A percentile compares a stretch with the other conserved stretches of the same genome.
These are phyloP conservation scores for Sinonovacula constricta DNA, from an alignment of 1,140 invertebrate genomes.

Conservation along the genomic window DNA sequence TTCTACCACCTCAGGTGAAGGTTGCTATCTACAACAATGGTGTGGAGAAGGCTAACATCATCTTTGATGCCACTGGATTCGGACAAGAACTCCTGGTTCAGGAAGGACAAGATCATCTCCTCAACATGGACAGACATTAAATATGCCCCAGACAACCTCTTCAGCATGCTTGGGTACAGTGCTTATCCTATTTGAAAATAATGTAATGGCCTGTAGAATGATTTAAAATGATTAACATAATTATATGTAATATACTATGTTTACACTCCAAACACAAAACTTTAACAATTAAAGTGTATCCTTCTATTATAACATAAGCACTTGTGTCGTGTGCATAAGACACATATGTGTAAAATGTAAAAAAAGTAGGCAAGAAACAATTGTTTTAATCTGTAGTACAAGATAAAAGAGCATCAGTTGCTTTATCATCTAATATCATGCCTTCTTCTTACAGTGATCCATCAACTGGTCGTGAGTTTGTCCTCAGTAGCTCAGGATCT, in stretches of 20 bases:
- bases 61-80: constrained; percentile 63
- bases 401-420: too few relatives aligned
- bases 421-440: background rate
- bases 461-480: constrained; percentile 61
- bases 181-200: background rate
- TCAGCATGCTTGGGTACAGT: constrained; percentile 65
- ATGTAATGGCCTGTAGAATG: too few relatives aligned
- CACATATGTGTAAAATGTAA: too few relatives aligned
- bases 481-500: constrained; percentile 55
- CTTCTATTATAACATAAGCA: too few relatives aligned
- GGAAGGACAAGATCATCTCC: constrained; percentile 60
- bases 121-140: constrained; percentile 66
- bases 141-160: constrained; percentile 58
- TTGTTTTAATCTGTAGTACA: too few relatives aligned
- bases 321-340: too few relatives aligned
- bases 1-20: constrained; percentile 54
- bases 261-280: too few relatives aligned
- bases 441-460: constrained; percentile 52
- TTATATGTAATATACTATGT: background rate
- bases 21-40: constrained; percentile 65
- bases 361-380: too few relatives aligned
- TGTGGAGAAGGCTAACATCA: constrained; percentile 64
- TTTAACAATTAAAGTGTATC: too few relatives aligned
- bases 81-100: constrained; percentile 67
- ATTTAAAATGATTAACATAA: too few relatives aligned